phyloP scores from a whole-genome alignment of 1,140 invertebrate genomes.

The Dendroctonus ponderosae region DNA sequence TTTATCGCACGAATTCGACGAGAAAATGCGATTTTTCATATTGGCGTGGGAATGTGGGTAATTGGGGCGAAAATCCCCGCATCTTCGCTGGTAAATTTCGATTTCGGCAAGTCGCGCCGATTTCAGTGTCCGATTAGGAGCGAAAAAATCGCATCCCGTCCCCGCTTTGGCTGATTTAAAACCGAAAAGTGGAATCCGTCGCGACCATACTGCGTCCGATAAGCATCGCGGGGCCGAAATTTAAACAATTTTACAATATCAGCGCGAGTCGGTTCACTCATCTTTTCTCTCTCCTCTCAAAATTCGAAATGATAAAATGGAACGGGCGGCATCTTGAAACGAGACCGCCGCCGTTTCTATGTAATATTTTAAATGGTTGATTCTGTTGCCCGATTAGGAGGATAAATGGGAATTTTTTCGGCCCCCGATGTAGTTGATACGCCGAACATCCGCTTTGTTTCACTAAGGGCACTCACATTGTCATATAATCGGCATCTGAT shows the following conservation, averaged over 20 bases:
- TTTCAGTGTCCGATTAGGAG: conserved; percentile 17
- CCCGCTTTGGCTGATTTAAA: conserved; percentile 34
- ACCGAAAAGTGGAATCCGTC: conserved; percentile 33
- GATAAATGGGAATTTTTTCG: conserved; percentile 32
- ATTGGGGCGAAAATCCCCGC: background rate
- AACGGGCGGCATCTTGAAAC: conserved; percentile 26
- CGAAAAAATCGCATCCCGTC: conserved; percentile 12
- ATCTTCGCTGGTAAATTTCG: background rate
- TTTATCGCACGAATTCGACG: conserved; percentile 11
- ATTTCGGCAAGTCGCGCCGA: conserved; percentile 21
- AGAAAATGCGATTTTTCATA: conserved; percentile 11
- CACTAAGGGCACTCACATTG: background rate
- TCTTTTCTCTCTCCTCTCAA: conserved; percentile 16
- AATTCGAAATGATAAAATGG: conserved; percentile 29
- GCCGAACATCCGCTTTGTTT: background rate
- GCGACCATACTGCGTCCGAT: conserved; percentile 29
- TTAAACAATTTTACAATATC: conserved; percentile 37
- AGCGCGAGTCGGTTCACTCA: conserved; percentile 22
- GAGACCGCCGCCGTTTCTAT: conserved; percentile 21
- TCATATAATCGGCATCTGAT: too few species aligned
- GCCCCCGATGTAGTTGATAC: conserved; percentile 12
- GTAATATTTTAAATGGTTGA: conserved; percentile 34
- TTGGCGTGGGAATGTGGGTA: background rate
- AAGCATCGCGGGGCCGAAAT: conserved; percentile 27
- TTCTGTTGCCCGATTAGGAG: conserved; percentile 30